Conservation (phyloP, 2,113 vertebrate species). For the Egretta garzetta region DNA sequence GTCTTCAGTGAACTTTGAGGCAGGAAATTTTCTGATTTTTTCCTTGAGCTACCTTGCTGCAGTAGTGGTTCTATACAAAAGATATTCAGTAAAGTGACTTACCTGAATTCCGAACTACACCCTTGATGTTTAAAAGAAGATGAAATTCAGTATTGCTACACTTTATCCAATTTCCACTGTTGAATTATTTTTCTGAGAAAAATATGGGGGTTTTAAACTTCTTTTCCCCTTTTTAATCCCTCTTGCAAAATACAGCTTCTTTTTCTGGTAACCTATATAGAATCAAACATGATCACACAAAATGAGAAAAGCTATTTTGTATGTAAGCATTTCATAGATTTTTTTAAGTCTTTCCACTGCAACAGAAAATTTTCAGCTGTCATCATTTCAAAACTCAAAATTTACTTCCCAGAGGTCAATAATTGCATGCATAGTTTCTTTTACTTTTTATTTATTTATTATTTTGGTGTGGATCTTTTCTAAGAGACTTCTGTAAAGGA, state of each 20-base stretch:
- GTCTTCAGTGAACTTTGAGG: background rate
- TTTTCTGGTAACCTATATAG: background rate
- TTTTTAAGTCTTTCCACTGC: background rate
- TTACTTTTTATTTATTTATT: background rate
- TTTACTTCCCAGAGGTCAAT: background rate
- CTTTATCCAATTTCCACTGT: fast-evolving
- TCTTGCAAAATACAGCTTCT: background rate
- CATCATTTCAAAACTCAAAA: background rate
- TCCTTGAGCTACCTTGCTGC: background rate
- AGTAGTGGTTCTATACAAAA: background rate
- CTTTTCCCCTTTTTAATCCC: background rate
- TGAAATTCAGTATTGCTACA: background rate
- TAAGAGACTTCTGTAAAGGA: background rate
- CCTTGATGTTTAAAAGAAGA: background rate
- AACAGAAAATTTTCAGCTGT: background rate
- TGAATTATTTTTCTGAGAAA: background rate
- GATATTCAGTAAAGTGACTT: background rate
- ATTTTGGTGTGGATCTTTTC: background rate
- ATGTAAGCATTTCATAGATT: background rate
- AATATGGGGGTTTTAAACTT: fast-evolving
- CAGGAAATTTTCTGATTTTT: background rate
- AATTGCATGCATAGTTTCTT: background rate
- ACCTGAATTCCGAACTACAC: background rate
- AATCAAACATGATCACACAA: background rate
- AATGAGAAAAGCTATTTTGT: background rate